phyloP scores from a whole-genome alignment of 2,888 invertebrate species.

The Diplolepis rosae region DNA sequence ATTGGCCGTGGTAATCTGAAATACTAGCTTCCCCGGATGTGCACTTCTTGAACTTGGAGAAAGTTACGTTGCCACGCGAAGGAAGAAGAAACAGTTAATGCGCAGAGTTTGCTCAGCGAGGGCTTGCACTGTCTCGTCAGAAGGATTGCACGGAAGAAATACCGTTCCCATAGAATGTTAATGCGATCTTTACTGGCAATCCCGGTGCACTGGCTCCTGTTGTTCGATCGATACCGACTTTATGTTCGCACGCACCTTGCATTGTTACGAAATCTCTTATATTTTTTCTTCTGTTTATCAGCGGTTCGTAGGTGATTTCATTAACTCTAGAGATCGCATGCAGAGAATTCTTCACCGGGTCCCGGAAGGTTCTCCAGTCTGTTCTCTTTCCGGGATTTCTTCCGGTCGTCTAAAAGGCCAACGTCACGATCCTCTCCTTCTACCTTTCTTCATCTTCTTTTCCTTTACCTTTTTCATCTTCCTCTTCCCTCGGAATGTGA shows the following conservation, averaged over 20 bases:
- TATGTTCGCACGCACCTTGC: conserved; percentile 56
- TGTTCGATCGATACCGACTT: conserved; percentile 43
- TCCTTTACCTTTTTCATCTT: conserved; percentile 46
- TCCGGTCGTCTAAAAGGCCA: conserved; percentile 30
- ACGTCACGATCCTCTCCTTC: conserved; percentile 27
- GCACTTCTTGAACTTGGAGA: conserved; percentile 38
- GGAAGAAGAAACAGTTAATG: conserved; percentile 49
- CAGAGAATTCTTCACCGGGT: conserved; percentile 31
- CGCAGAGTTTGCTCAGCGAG: conserved; percentile 43
- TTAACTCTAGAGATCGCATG: conserved; percentile 20
- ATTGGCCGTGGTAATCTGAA: conserved; percentile 50
- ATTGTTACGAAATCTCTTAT: conserved; percentile 63
- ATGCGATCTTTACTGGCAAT: conserved; percentile 64
- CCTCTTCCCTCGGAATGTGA: conserved; percentile 39
- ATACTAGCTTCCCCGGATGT: conserved; percentile 41
- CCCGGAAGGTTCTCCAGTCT: conserved; percentile 31
- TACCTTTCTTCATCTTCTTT: conserved; percentile 29
- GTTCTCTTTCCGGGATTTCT: conserved; percentile 43
- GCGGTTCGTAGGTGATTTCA: conserved; percentile 9
- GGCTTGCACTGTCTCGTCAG: conserved; percentile 59
- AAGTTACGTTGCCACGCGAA: conserved; percentile 47
- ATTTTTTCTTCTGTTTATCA: conserved; percentile 8
- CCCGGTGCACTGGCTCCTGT: conserved; percentile 45
- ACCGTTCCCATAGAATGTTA: conserved; percentile 73
- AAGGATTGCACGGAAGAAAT: conserved; percentile 62